Percentiles rank a stretch among this genome's conserved stretches.
Conservation (phyloP, 2,888 invertebrate species). For the Galerucella pusilla region DNA sequence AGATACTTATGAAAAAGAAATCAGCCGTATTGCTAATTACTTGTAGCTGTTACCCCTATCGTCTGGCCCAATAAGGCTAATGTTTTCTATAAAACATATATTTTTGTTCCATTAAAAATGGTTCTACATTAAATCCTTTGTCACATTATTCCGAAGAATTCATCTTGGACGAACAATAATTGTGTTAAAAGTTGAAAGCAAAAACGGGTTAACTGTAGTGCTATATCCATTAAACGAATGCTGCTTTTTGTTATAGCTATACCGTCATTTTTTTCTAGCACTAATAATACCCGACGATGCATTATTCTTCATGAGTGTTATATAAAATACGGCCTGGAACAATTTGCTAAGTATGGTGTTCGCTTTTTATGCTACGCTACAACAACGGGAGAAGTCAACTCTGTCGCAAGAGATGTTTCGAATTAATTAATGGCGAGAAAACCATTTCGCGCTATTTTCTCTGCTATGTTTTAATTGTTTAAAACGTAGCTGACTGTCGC, state of each 20-base stretch:
- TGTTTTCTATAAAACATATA: no score
- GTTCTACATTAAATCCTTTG: no score
- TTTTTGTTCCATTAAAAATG: no score
- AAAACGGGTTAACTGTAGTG: neutral
- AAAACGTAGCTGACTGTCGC: conserved; percentile 56
- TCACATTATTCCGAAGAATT: no score
- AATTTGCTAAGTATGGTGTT: conserved; percentile 30
- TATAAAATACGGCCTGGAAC: conserved; percentile 21
- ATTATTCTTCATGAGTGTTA: conserved; percentile 20
- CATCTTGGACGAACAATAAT: neutral
- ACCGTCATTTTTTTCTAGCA: conserved; percentile 12
- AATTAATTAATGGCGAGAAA: conserved; percentile 43
- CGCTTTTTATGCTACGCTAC: conserved; percentile 30
- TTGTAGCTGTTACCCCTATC: no score
- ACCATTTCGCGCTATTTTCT: conserved; percentile 35
- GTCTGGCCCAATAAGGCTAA: no score
- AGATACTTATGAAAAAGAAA: no score
- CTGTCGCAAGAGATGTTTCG: conserved; percentile 41
- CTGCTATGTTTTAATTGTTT: conserved; percentile 54
- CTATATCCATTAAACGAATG: conserved; percentile 3
- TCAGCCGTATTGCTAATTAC: no score
- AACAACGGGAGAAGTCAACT: conserved; percentile 41
- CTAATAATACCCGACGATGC: conserved; percentile 22
- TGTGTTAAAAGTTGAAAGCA: neutral
- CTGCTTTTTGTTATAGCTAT: neutral